Evolutionary conservation across 37 sponge, comb jelly and placozoan genomes (phyloP), one percentile per base, ranked within the genome.

Genomic region (Beroe forskalii): DNA sequence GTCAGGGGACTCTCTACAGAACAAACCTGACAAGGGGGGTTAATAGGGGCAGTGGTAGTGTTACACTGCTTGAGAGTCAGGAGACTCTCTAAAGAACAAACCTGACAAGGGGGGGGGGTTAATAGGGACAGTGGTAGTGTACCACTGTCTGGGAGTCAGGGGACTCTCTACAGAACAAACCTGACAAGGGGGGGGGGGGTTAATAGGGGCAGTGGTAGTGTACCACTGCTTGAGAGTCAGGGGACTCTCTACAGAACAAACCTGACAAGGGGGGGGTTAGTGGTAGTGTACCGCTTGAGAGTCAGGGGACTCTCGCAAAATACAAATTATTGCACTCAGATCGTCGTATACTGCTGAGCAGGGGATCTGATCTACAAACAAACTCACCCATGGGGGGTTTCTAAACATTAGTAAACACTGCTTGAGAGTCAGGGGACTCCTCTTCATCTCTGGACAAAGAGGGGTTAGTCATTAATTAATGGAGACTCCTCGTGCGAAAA

Each of bases 181-280:
- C 66, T 63, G 66, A 19, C 4, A 63, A 55, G n/a, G n/a, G n/a
- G n/a, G n/a, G n/a, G n/a, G n/a, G 9, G 75, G 75, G 35, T n/a
- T n/a, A 80, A 27, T 48, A 80, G 6, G 86, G 86, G 42, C 86
- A 80, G 86, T 80, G 86, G 55, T 44, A 80, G 55, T 80, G 86
- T 25, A 44, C 40, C 27, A 44, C 86, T 1, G 55, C 40, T n/a
- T 23, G 8, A 4, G 55, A 44, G 31, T 41, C 55, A 22, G 66
- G 25, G 8, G 55, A 32, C 27, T 80, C 86, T 41, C 86, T 23
- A 80, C 86, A 80, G 42, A 80, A 80, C 27, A 80, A 44, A 19
- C 72, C 72, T 69, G 72, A 19, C 4, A 63, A 55, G n/a, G n/a
- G n/a, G n/a, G n/a, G 9, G 75, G 75, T 36, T 39, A 72, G 75